Evolutionary conservation across 92 coral and sea anemone genomes (phyloP).

Genomic region (Scolanthus callimorphus): DNA sequence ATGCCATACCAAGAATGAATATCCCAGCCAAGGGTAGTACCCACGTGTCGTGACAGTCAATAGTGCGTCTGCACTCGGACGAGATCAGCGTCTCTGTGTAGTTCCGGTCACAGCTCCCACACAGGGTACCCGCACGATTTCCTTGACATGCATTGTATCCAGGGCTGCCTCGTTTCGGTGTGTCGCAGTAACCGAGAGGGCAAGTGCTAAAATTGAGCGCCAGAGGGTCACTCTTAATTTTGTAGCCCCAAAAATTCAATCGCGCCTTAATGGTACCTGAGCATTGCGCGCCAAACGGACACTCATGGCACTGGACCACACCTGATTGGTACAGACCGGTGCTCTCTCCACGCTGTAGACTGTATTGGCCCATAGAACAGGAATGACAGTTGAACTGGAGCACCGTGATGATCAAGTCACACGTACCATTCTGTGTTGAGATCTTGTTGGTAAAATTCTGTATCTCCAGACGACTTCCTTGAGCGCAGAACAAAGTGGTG

Average conservation of each 20-base stretch:
- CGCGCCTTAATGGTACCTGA: conserved; percentile 36
- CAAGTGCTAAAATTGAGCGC: conserved; percentile 55
- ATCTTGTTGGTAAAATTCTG: conserved; percentile 27
- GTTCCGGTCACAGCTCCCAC: too few relatives aligned
- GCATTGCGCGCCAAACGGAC: conserved; percentile 79
- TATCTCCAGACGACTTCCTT: conserved; percentile 32
- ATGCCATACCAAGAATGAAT: too few relatives aligned
- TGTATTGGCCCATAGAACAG: conserved; percentile 44
- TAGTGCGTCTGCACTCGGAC: too few relatives aligned
- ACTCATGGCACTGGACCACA: conserved; percentile 54
- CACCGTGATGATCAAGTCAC: conserved; percentile 6
- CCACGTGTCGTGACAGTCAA: too few relatives aligned
- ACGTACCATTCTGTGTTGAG: too few relatives aligned
- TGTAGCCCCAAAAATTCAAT: conserved; percentile 76
- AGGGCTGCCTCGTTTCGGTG: conserved; percentile 6
- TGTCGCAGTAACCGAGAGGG: conserved; percentile 67
- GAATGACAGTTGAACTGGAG: conserved; percentile 37
- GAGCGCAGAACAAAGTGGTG: conserved; percentile 33
- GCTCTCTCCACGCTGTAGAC: conserved; percentile 52
- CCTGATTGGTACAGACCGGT: conserved; percentile 9
- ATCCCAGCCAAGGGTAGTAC: too few relatives aligned
- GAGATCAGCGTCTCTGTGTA: too few relatives aligned
- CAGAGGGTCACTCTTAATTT: conserved; percentile 13
- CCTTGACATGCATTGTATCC: too few relatives aligned
- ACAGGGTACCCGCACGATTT: too few relatives aligned